These are phyloP conservation scores for Drosophila kanekoi DNA, from an alignment of 2,888 invertebrate species.

Conservation along the genomic window DNA sequence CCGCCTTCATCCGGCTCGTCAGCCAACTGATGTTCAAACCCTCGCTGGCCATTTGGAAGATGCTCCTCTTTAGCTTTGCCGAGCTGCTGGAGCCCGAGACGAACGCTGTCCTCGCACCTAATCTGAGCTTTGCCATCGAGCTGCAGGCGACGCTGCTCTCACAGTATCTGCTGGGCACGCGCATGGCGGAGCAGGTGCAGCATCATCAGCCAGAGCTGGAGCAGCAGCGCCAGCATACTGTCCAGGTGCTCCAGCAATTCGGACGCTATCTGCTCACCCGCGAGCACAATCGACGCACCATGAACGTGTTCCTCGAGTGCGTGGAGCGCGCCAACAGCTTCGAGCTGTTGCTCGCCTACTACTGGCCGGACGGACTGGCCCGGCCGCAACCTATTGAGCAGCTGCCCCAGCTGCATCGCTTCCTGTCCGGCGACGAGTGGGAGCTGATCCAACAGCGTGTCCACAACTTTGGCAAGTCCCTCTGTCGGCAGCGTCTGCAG, in stretches of 20 bases:
- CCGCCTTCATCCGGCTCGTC: slow-evolving; percentile 80
- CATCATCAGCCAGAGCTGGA: slow-evolving; percentile 71
- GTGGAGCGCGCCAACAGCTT: slow-evolving; percentile 74
- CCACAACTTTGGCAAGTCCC: slow-evolving; percentile 82
- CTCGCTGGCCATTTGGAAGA: slow-evolving; percentile 83
- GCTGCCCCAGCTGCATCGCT: slow-evolving; percentile 60
- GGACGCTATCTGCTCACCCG: slow-evolving; percentile 76
- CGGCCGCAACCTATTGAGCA: not conserved
- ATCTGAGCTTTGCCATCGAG: slow-evolving; percentile 80
- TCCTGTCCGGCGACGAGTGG: slow-evolving; percentile 81
- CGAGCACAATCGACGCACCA: slow-evolving; percentile 82
- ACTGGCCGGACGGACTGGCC: slow-evolving; percentile 80
- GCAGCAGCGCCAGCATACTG: slow-evolving; percentile 64
- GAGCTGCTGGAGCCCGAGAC: slow-evolving; percentile 59
- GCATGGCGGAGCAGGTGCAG: slow-evolving; percentile 82
- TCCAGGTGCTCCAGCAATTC: slow-evolving; percentile 73
- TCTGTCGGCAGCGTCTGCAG: slow-evolving; percentile 80
- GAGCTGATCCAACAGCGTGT: slow-evolving; percentile 82
- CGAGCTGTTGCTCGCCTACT: slow-evolving; percentile 77
- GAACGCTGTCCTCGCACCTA: slow-evolving; percentile 53
- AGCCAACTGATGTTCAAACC: slow-evolving; percentile 82
- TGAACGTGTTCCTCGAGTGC: slow-evolving; percentile 83
- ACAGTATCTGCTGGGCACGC: slow-evolving; percentile 82
- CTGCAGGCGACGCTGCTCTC: slow-evolving; percentile 79
- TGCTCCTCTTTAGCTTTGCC: slow-evolving; percentile 74